A percentile compares a stretch with the other conserved stretches of the same genome.
Evolutionary conservation across 35 echinoderm and acorn worm species (phyloP).

Genomic region (Lytechinus variegatus): DNA sequence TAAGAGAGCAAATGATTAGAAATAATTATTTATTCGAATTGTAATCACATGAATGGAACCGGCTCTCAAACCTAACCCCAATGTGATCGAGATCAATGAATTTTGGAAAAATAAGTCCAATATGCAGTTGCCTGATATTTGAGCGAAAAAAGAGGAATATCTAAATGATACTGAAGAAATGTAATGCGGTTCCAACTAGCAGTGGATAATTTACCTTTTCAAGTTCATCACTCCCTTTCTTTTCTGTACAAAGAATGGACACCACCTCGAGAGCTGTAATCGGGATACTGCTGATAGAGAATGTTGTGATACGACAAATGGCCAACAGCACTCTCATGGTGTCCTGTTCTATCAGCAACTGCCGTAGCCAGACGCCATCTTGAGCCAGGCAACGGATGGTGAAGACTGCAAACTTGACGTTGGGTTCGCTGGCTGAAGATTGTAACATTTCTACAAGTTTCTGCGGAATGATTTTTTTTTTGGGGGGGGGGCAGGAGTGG

Average conservation of each 20-base stretch:
- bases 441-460: conserved; percentile 49
- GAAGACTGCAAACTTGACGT: conserved; percentile 63
- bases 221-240: conserved; percentile 57
- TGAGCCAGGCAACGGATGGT: conserved; percentile 37
- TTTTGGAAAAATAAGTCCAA: too few relatives aligned
- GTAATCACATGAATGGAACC: too few relatives aligned
- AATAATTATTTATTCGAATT: too few relatives aligned
- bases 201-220: conserved; percentile 50
- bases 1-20: too few relatives aligned
- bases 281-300: conserved; percentile 48
- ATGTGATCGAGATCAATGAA: too few relatives aligned
- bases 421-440: conserved; percentile 63
- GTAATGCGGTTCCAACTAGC: too few relatives aligned
- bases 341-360: conserved; percentile 57
- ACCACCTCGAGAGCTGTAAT: conserved; percentile 55
- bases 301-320: conserved; percentile 61
- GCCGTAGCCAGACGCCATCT: conserved; percentile 48
- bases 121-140: too few relatives aligned
- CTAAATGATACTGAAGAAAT: too few relatives aligned
- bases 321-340: conserved; percentile 60
- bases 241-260: conserved; percentile 56
- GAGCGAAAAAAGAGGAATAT: too few relatives aligned
- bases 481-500: too few relatives aligned
- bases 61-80: too few relatives aligned
- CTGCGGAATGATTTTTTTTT: not conserved